These are phyloP conservation scores for Drosophila cyrtoloma DNA, from an alignment of 2,888 invertebrate genomes.

Conservation along the genomic window DNA sequence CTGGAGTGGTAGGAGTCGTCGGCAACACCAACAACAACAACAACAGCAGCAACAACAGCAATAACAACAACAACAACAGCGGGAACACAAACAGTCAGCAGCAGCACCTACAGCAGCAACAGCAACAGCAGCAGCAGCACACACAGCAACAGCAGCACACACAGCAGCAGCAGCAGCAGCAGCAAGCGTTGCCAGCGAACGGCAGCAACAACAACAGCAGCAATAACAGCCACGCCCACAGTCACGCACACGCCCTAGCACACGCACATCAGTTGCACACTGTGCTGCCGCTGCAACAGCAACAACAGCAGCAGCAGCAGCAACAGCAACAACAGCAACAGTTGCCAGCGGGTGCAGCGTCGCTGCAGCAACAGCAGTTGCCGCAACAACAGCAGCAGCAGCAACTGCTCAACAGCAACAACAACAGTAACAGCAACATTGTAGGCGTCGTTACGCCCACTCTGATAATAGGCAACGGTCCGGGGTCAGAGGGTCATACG, in stretches of 20 bases:
- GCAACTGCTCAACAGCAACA: slow-evolving; percentile 55
- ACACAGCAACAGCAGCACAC: slow-evolving; percentile 46
- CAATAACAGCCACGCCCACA: slow-evolving; percentile 57
- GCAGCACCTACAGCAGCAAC: slow-evolving; percentile 41
- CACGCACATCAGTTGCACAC: slow-evolving; percentile 66
- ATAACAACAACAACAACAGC: slow-evolving; percentile 85
- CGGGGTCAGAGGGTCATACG: slow-evolving; percentile 74
- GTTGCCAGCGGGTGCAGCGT: slow-evolving; percentile 37
- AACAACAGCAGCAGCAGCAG: slow-evolving; percentile 58
- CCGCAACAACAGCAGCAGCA: slow-evolving; percentile 51
- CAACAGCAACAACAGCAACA: slow-evolving; percentile 54
- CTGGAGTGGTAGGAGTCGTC: slow-evolving; percentile 80
- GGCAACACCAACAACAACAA: slow-evolving; percentile 83
- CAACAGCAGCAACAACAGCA: slow-evolving; percentile 86
- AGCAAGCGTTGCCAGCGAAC: slow-evolving; percentile 13
- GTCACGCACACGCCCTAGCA: slow-evolving; percentile 61
- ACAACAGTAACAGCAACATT: slow-evolving; percentile 65
- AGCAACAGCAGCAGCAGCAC: slow-evolving; percentile 30
- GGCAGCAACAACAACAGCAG: slow-evolving; percentile 21
- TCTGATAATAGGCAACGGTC: slow-evolving; percentile 83
- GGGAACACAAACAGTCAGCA: slow-evolving; percentile 53
- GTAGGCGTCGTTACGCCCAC: slow-evolving; percentile 68
- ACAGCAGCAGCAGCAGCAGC: slow-evolving; percentile 45
- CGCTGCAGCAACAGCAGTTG: slow-evolving; percentile 55
- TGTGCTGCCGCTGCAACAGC: slow-evolving; percentile 43